Evolutionary conservation across 2,888 invertebrate species (phyloP), one percentile per base, ranked within the genome.

Genomic region (Drosophila suboccidentalis): DNA sequence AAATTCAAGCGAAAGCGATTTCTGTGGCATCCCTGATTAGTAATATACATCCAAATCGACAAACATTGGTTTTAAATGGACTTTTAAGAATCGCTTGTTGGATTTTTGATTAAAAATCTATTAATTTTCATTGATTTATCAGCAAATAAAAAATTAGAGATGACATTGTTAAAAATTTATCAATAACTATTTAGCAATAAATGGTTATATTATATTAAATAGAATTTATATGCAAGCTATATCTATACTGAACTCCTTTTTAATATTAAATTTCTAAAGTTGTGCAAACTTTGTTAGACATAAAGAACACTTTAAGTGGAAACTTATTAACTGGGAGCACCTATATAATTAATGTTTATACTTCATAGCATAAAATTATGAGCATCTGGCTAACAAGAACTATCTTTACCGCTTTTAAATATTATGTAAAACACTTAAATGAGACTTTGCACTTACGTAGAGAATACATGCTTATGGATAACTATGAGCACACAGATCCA

Each of bases 341-440:
- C 8, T 13, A 9, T 15, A 9, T 17, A 17, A 2, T 41, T 50
- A 6, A 49, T 32, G 19, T 59, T 6, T 32, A 43, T 26, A 34
- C 8, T 36, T 17, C 22, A 38, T 46, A 34, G 58, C 36, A 39
- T 51, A 39, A 1, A 43, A n/a, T 15, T 38, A 54, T 53, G 39
- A 43, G 19, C 17, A 54, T 38, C 50, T 34, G 13, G 26, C 10
- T 36, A 50, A 26, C 60, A 53, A 29, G 47, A n/a, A 69, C 49
- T 50, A 68, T 60, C 61, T 60, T 58, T 38, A 19, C 8, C 19
- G 36, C 29, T 50, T 50, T 72, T 67, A 51, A 73, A 74, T 78
- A 73, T 74, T 83, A 80, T 80, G 74, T 69, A 82, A 68, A 82
- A 70, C 69, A 85, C 82, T 84, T 75, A 78, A 87, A 81, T 75